phyloP scores from a whole-genome alignment of 1,140 invertebrate genomes.

The Polypedilum vanderplanki region DNA sequence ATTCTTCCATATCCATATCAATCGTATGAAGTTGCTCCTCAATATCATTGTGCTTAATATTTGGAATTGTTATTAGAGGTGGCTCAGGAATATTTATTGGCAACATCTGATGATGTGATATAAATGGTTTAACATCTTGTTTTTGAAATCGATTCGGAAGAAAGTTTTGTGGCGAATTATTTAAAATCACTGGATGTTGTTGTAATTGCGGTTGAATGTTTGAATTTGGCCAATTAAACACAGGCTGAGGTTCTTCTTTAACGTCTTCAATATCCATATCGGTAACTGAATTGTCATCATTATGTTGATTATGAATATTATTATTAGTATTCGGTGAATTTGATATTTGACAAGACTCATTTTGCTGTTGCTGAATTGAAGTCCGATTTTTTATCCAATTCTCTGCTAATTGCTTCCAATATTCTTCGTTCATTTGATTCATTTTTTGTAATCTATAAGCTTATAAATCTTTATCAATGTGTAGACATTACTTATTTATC shows the following conservation, averaged over 20 bases:
- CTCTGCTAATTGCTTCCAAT: background rate
- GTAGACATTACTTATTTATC: too few species aligned
- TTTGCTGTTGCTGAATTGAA: background rate
- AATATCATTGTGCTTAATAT: background rate
- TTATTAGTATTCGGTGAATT: background rate
- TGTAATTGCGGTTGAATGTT: background rate
- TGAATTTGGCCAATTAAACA: background rate
- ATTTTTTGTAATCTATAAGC: background rate
- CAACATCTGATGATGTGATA: background rate
- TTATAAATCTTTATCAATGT: too few species aligned
- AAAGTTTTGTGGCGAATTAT: too few species aligned
- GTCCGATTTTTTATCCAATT: background rate
- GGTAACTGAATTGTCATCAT: background rate
- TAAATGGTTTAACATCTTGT: background rate
- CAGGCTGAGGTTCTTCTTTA: background rate
- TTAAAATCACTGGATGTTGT: background rate
- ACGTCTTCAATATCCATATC: background rate
- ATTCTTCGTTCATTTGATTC: constrained; percentile 12
- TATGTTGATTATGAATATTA: background rate
- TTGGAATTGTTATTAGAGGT: background rate
- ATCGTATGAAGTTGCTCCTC: background rate
- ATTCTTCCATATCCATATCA: constrained; percentile 10
- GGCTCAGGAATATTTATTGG: background rate
- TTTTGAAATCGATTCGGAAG: background rate
- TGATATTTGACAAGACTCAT: background rate